Conservation (phyloP, 2,888 invertebrate genomes). For the Pristionchus maxplancki region DNA sequence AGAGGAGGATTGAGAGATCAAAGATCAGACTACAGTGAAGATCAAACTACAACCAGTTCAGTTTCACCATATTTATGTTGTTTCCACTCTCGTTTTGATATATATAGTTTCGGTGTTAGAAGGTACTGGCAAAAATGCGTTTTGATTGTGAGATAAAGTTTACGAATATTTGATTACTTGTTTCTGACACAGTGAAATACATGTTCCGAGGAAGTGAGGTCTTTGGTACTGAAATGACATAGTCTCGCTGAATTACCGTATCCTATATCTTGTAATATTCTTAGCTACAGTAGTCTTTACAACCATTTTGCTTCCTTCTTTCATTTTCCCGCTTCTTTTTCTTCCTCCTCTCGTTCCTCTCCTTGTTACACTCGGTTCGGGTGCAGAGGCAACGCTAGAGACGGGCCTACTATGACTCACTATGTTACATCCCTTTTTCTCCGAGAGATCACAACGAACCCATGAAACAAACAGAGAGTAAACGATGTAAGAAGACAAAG, state of each 20-base stretch:
- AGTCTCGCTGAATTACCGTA: too few species aligned
- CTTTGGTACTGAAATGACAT: too few species aligned
- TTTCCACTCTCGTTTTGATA: background rate
- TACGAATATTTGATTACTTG: background rate
- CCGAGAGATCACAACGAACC: background rate
- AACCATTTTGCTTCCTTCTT: background rate
- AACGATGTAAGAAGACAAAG: too few species aligned
- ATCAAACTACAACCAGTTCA: background rate
- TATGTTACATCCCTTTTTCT: background rate
- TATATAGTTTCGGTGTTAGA: background rate
- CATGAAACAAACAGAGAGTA: background rate
- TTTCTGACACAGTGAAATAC: background rate
- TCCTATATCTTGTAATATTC: too few species aligned
- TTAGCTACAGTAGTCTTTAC: too few species aligned
- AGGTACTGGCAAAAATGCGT: background rate
- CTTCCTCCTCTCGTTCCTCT: background rate
- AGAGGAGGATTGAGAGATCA: slow-evolving; percentile 28
- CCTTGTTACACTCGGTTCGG: background rate
- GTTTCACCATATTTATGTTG: slow-evolving; percentile 28
- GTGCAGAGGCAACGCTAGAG: background rate
- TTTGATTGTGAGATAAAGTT: slow-evolving; percentile 29
- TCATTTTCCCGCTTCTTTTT: background rate
- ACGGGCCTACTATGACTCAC: background rate
- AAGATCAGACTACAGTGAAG: slow-evolving; percentile 17
- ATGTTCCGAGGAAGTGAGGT: background rate